These are phyloP conservation scores for Epinephelus malabaricus DNA, from an alignment of 2,797 vertebrate species.

Conservation along the genomic window DNA sequence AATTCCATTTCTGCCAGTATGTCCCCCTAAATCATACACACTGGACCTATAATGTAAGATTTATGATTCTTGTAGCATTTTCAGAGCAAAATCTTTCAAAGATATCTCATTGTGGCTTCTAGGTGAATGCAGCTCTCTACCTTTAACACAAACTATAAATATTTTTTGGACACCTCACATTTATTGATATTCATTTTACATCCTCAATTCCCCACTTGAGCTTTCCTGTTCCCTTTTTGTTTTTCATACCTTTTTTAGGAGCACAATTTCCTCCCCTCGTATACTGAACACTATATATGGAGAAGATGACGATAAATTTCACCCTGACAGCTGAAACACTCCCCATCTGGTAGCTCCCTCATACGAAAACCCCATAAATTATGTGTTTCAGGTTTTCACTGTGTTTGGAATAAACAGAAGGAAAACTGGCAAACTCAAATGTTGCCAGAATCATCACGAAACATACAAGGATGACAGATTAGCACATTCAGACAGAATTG, in stretches of 20 bases:
- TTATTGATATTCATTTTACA: too few relatives aligned
- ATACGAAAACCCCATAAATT: neutral
- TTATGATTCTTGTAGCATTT: neutral
- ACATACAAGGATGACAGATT: constrained; percentile 41
- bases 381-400: neutral
- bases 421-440: neutral
- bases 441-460: constrained; percentile 32
- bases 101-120: neutral
- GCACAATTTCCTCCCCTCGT: neutral
- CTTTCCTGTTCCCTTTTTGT: too few relatives aligned
- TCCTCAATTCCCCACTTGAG: too few relatives aligned
- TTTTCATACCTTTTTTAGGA: too few relatives aligned
- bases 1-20: too few relatives aligned
- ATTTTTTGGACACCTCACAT: too few relatives aligned
- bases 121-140: too few relatives aligned
- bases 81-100: neutral
- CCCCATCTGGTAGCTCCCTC: neutral
- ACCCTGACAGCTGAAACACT: neutral
- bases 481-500: constrained; percentile 54
- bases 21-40: too few relatives aligned
- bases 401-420: constrained; percentile 12
- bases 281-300: neutral
- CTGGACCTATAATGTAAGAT: too few relatives aligned
- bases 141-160: too few relatives aligned
- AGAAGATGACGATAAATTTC: neutral